Conservation (phyloP, 2,888 invertebrate species). For the Exephanes ischioxanthus region DNA sequence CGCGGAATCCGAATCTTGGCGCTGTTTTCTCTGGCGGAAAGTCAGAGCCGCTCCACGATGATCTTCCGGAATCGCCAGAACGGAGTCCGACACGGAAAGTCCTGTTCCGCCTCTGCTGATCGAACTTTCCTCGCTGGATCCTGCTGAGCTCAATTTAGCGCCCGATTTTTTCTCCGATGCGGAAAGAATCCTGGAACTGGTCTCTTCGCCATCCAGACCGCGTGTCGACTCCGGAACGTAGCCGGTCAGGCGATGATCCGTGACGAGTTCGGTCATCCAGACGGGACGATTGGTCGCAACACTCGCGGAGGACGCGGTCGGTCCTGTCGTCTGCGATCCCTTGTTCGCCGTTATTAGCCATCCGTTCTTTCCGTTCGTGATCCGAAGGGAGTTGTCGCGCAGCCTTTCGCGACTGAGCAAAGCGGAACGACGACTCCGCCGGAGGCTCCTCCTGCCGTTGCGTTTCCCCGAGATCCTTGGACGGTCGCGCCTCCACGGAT, state of each 20-base stretch:
- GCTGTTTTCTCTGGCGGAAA: slow-evolving; percentile 28
- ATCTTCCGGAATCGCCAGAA: slow-evolving; percentile 29
- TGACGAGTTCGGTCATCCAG: slow-evolving; percentile 26
- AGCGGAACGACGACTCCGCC: slow-evolving; percentile 22
- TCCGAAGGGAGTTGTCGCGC: slow-evolving; percentile 27
- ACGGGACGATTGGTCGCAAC: slow-evolving; percentile 14
- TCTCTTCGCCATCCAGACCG: slow-evolving; percentile 11
- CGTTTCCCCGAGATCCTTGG: slow-evolving; percentile 25
- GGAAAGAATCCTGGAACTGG: background rate
- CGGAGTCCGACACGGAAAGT: slow-evolving; percentile 47
- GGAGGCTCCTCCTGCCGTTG: slow-evolving; percentile 12
- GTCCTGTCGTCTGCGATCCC: slow-evolving; percentile 42
- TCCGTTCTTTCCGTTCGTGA: slow-evolving; percentile 6
- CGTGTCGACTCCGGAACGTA: slow-evolving; percentile 25
- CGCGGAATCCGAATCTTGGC: slow-evolving; percentile 2
- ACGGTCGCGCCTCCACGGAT: slow-evolving; percentile 37
- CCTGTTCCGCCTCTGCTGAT: background rate
- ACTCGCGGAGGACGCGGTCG: slow-evolving; percentile 36
- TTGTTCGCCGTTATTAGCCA: slow-evolving; percentile 44
- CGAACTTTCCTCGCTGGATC: slow-evolving; percentile 9
- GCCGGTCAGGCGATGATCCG: slow-evolving; percentile 54
- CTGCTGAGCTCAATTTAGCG: slow-evolving; percentile 13
- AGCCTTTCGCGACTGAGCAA: slow-evolving; percentile 24
- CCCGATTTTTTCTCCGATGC: slow-evolving; percentile 30
- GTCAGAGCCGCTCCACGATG: slow-evolving; percentile 18